Evolutionary conservation across 2,888 invertebrate genomes (phyloP), one percentile per base, ranked within the genome.

Genomic region (Meloe dianella): DNA sequence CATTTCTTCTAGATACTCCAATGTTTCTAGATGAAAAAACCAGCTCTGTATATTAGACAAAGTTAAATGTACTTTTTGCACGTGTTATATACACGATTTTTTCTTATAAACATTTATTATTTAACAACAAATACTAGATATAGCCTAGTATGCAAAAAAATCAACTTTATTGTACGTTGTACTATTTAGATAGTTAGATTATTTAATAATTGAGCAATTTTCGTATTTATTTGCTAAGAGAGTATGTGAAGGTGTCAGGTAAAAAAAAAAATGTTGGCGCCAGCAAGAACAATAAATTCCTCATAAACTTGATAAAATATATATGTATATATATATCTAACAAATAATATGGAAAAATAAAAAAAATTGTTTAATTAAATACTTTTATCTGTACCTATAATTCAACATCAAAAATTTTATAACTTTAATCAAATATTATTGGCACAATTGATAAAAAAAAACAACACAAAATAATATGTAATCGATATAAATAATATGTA

Each of bases 231-330:
- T 14, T 38, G n/a, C 5, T 38, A 38, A 5, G 47, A 22, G n/a
- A n/a, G n/a, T n/a, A n/a, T n/a, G 22, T 9, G 8, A 20, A 20
- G 47, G 47, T 10, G 22, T 17, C 27, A 41, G 41, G 8, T 1
- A 4, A 17, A 41, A 38, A 47, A 47, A 22, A 51, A 54, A 54
- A 24, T 22, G 54, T 24, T 54, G 54, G 54, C 54, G 54, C 54
- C 54, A 54, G 20, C 14, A 4, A 24, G 2, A 24, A 54, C 54
- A 54, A n/a, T 32, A 41, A 24, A 24, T 54, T 54, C 24, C 24
- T 24, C 54, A 54, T 54, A 54, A 54, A 54, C 17, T 41, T 3
- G 14, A 1, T 35, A 35, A 35, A 35, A 1, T 32, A 14, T 1
- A 14, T 14, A 12, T 1, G 14, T 27, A 1, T 32, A 14, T 1